phyloP scores from a whole-genome alignment of 2,797 vertebrate species.

The Eleutherodactylus coqui region DNA sequence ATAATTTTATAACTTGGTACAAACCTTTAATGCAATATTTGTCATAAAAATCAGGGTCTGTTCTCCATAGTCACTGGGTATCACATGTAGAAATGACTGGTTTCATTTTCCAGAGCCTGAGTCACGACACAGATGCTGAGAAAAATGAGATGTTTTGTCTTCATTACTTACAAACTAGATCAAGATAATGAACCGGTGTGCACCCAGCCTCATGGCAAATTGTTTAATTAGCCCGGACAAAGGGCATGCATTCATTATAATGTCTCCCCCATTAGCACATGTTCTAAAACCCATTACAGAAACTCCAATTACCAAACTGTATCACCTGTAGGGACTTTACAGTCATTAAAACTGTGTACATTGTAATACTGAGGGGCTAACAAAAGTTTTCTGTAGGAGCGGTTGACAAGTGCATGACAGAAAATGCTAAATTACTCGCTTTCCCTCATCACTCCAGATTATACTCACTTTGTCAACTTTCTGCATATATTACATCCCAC shows the following conservation, averaged over 20 bases:
- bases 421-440: too few relatives aligned
- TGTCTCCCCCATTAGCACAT: slow-evolving; percentile 29
- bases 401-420: not conserved
- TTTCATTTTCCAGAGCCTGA: not conserved
- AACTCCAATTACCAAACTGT: slow-evolving; percentile 18
- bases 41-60: not conserved
- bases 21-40: too few relatives aligned
- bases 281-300: slow-evolving; percentile 22
- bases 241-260: slow-evolving; percentile 27
- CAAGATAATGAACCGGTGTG: slow-evolving; percentile 13
- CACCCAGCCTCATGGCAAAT: not conserved
- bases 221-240: slow-evolving; percentile 31
- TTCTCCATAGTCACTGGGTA: not conserved
- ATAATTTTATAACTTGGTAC: too few relatives aligned
- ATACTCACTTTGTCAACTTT: too few relatives aligned
- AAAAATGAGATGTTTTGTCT: not conserved
- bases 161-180: slow-evolving; percentile 20
- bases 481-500: too few relatives aligned
- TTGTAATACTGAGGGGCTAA: not conserved
- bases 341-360: slow-evolving; percentile 8
- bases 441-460: too few relatives aligned
- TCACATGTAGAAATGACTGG: not conserved
- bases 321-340: not conserved
- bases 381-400: too few relatives aligned
- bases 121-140: not conserved